Evolutionary conservation across 1,140 invertebrate genomes (phyloP), one percentile per base, ranked within the genome.

Genomic region (Bicyclus anynana): DNA sequence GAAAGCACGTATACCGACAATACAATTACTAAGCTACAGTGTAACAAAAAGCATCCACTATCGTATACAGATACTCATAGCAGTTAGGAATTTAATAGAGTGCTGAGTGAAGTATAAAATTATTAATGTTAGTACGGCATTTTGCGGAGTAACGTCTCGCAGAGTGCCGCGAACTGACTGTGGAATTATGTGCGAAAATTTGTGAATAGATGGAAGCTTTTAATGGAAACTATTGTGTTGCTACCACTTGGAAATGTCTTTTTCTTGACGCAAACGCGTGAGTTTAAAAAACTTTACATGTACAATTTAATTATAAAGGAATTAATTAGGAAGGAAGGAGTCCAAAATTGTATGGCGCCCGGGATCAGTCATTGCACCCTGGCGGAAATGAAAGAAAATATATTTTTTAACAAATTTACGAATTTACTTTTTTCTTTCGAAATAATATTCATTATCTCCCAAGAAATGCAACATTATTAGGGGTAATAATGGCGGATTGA

Each of bases 171-270:
- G 63, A 66, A 62, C 59, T 59, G 59, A 58, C 59, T 35, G 55
- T n/a, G 29, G 47, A 59, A 59, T 54, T 62, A 70, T 67, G 68
- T 70, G 68, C 48, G 68, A 70, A 67, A 62, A 66, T 13, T 47
- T 18, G 56, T 61, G 59, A 70, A 63, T 46, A 26, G 49, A 40
- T 10, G 14, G 16, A 40, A 17, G 37, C n/a, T 14, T 10, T 16
- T 40, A 40, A 16, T 40, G 5, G 37, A 9, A 17, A 9, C 13
- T 5, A 17, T 16, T 40, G 16, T 40, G 16, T 5, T 17, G 37
- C 37, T 40, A 17, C 37, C 14, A 17, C 6, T 16, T 3, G 10
- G 29, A 33, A 33, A 10, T 10, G 3, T n/a, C 29, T 33, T 40
- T 17, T 40, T 5, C 5, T 14, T 6, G 6, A 40, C 5, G 12